Evolutionary conservation across 1,140 invertebrate species (phyloP), one percentile per base, ranked within the genome.

Genomic region (Pristionchus pacificus): DNA sequence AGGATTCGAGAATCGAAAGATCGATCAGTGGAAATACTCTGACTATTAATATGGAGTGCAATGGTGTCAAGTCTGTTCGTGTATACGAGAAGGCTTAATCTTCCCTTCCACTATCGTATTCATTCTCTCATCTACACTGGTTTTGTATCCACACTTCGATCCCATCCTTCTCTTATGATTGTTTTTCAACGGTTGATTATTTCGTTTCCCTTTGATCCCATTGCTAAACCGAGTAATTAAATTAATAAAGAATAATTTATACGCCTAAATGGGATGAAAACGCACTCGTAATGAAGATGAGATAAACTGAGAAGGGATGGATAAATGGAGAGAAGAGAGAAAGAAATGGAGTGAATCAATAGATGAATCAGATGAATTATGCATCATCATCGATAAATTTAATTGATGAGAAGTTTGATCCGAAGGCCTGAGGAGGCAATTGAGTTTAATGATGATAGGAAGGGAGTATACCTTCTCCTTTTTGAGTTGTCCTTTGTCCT

Each of bases 1-100:
- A 77, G 60, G 65, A 73, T 32, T 75, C 72, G 2, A 49, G 32
- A 25, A 70, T 78, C 63, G 63, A 74, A 33, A 61, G 74, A 28
- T 72, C 33, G 71, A 75, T 76, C 24, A 66, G 69, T 59, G 78
- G 78, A 67, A 76, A 80, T 58, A 65, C 73, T 30, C 60, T 79
- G 77, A 78, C 79, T 69, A 78, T 72, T 2, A 74, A 30, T 74
- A 59, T 62, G 55, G 57, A 65, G 30, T 67, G 57, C 30, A 25
- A 15, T 27, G 25, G 6, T 27, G 25, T 61, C 6, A 61, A 15
- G 6, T 61, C 6, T n/a, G n/a, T n/a, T 61, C 29, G 25, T 67
- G 1, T 25, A 30, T 31, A 61, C 15, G 24, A 59, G 59, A 28
- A n/a, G n/a, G 30, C 13, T 55, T 15, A 10, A 49, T 10, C 19